A percentile compares a stretch with the other conserved stretches of the same genome.
Evolutionary conservation across 2,888 invertebrate species (phyloP).

Genomic region (Agonopterix subpropinquella): DNA sequence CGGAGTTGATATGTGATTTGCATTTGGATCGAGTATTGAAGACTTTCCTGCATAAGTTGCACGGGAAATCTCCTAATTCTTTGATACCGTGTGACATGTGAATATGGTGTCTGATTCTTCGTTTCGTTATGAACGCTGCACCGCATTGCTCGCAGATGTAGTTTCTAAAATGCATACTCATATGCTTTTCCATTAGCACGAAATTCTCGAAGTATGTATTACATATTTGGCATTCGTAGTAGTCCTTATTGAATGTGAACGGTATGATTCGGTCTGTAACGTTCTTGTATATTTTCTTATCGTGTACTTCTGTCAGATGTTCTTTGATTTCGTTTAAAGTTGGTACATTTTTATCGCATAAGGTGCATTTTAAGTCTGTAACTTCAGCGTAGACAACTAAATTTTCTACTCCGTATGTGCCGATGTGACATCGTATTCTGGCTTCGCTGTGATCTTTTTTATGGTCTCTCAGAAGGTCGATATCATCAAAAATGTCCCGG

Average conservation of each 20-base stretch:
- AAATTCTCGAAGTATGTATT: slow-evolving; percentile 55
- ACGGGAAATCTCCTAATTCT: slow-evolving; percentile 32
- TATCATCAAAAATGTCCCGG: slow-evolving; percentile 37
- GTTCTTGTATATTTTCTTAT: slow-evolving; percentile 38
- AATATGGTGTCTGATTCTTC: slow-evolving; percentile 45
- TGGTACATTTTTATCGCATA: slow-evolving; percentile 30
- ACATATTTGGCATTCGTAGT: slow-evolving; percentile 45
- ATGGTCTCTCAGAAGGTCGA: slow-evolving; percentile 28
- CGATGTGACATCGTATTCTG: slow-evolving; percentile 30
- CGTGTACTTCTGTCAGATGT: slow-evolving; percentile 42
- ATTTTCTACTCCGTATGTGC: slow-evolving; percentile 42
- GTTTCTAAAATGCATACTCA: slow-evolving; percentile 59
- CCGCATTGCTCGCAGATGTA: slow-evolving; percentile 57
- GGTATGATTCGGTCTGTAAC: slow-evolving; percentile 46
- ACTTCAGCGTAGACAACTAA: slow-evolving; percentile 53
- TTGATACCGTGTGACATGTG: slow-evolving; percentile 39
- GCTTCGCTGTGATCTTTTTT: slow-evolving; percentile 30
- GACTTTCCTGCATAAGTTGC: slow-evolving; percentile 44
- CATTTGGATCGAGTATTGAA: slow-evolving; percentile 42
- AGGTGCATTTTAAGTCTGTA: slow-evolving; percentile 39
- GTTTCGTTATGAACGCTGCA: slow-evolving; percentile 50
- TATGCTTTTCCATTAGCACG: slow-evolving; percentile 55
- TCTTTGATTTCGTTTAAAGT: slow-evolving; percentile 42
- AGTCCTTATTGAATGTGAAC: slow-evolving; percentile 31
- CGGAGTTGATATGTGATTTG: slow-evolving; percentile 43